Evolutionary conservation across 2,797 vertebrate species (phyloP).

Genomic region (Peromyscus aztecus): DNA sequence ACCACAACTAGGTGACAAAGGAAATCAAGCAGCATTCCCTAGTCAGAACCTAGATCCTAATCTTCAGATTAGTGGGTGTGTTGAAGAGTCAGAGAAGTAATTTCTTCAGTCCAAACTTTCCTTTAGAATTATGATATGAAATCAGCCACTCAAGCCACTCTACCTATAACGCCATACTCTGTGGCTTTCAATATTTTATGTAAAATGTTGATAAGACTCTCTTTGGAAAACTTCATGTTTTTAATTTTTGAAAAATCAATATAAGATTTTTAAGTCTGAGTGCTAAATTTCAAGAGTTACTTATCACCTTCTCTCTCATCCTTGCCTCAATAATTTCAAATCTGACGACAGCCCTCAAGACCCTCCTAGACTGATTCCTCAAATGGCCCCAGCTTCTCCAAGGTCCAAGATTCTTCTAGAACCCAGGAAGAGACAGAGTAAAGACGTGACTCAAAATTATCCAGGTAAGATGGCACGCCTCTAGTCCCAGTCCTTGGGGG

Average conservation of each 20-base stretch:
- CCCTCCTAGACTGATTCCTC: not conserved
- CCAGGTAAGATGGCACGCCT: not conserved
- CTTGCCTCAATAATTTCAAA: not conserved
- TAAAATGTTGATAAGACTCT: constrained; percentile 43
- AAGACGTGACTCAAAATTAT: constrained; percentile 12
- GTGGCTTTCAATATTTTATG: not conserved
- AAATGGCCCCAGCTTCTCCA: not conserved
- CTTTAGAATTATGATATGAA: not conserved
- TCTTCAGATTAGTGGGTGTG: not conserved
- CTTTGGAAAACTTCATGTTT: constrained; percentile 50
- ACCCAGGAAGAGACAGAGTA: not conserved
- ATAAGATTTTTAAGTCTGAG: not conserved
- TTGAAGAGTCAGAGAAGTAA: not conserved
- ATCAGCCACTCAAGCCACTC: not conserved
- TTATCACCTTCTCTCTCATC: not conserved
- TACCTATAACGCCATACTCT: not conserved
- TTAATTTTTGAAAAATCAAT: not conserved
- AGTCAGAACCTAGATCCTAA: not conserved
- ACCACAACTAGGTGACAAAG: not conserved
- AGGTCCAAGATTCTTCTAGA: constrained; percentile 30
- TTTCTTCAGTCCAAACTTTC: constrained; percentile 22
- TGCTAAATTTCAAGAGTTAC: not conserved
- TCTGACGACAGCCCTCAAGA: not conserved
- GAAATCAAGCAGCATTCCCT: not conserved
- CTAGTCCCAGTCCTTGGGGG: not conserved